phyloP scores from a whole-genome alignment of 2,888 invertebrate species.

The Folsomia candida region DNA sequence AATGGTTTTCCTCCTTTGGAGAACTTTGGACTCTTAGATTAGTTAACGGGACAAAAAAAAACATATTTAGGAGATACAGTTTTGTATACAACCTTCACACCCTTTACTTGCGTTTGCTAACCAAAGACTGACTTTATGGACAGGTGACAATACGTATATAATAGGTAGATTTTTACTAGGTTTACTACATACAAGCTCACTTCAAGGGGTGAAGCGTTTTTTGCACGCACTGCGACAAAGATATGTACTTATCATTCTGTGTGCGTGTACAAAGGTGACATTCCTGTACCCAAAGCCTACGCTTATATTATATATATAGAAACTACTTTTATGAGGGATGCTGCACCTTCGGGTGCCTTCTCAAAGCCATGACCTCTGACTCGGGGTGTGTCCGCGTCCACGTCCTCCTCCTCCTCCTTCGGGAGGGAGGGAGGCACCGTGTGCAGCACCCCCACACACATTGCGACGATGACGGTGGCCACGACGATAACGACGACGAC shows the following conservation, averaged over 20 bases:
- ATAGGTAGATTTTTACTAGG: slow-evolving; percentile 35
- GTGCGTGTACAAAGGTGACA: slow-evolving; percentile 41
- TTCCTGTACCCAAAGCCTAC: slow-evolving; percentile 45
- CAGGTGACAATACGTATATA: slow-evolving; percentile 42
- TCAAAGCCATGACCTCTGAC: slow-evolving; percentile 43
- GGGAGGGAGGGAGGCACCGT: no score
- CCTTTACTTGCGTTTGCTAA: slow-evolving; percentile 50
- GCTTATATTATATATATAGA: no score
- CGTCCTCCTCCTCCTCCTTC: no score
- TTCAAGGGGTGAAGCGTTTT: slow-evolving; percentile 36
- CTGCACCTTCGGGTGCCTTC: slow-evolving; percentile 8
- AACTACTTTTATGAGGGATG: slow-evolving; percentile 11
- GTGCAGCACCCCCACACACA: neutral
- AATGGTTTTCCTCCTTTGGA: slow-evolving; percentile 37
- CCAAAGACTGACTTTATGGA: slow-evolving; percentile 51
- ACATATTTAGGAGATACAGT: no score
- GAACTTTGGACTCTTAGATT: slow-evolving; percentile 22
- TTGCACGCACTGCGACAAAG: slow-evolving; percentile 17
- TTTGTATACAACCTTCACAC: slow-evolving; percentile 49
- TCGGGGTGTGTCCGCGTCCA: no score
- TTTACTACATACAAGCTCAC: slow-evolving; percentile 19
- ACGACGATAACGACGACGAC: neutral
- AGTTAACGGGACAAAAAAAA: slow-evolving; percentile 27
- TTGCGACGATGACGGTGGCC: neutral
- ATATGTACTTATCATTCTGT: slow-evolving; percentile 23